Evolutionary conservation across 2,888 invertebrate genomes (phyloP).

Genomic region (Cinara cedri): DNA sequence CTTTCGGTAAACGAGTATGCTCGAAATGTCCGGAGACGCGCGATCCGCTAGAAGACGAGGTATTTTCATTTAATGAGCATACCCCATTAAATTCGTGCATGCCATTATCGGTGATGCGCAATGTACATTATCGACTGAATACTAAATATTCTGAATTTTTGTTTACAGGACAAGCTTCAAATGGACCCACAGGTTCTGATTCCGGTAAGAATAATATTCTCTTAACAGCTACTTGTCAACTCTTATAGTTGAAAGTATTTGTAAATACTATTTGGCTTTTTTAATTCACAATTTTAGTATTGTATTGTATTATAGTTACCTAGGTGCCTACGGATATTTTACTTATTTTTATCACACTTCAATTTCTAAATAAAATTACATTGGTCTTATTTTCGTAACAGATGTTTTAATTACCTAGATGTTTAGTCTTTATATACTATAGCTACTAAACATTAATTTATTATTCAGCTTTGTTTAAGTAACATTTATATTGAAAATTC

Average conservation of each 20-base stretch:
- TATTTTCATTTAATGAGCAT: not conserved
- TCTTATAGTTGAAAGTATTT: not conserved
- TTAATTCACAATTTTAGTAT: not conserved
- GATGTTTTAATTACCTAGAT: too few species aligned
- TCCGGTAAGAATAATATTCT: constrained; percentile 36
- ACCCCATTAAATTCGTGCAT: not conserved
- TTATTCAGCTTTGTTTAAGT: too few species aligned
- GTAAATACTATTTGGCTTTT: not conserved
- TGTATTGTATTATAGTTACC: not conserved
- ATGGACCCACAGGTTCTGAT: constrained; percentile 49
- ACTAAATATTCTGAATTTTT: not conserved
- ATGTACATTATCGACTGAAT: not conserved
- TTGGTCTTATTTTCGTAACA: too few species aligned
- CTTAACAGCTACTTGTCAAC: too few species aligned
- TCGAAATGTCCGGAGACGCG: constrained; percentile 23
- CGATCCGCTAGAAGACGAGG: constrained; percentile 45
- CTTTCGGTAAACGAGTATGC: too few species aligned
- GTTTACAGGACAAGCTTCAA: constrained; percentile 51
- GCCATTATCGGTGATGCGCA: not conserved
- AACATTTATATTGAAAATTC: too few species aligned
- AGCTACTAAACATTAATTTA: too few species aligned
- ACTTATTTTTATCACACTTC: too few species aligned
- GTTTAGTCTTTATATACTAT: too few species aligned
- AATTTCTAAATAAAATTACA: too few species aligned
- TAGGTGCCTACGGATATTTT: not conserved